phyloP scores from a whole-genome alignment of 2,888 invertebrate species.

The Neoaliturus tenellus region DNA sequence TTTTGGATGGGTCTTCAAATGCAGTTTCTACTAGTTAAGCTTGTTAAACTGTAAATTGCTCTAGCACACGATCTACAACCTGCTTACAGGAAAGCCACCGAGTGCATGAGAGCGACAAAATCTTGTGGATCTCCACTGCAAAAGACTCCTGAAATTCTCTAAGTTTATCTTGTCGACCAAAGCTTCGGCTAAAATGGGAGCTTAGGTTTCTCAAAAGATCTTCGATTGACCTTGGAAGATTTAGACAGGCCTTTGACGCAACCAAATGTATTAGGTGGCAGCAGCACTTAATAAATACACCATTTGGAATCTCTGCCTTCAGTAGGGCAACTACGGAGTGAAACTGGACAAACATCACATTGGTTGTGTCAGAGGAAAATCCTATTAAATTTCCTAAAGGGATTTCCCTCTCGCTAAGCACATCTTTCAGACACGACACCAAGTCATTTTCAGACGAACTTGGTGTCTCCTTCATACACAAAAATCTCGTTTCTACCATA shows the following conservation, averaged over 20 bases:
- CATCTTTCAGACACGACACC: neutral
- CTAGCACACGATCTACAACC: neutral
- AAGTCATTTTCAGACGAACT: conserved; percentile 19
- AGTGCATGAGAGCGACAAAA: neutral
- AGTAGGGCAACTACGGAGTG: neutral
- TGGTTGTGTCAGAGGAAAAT: conserved; percentile 33
- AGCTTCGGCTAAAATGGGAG: conserved; percentile 25
- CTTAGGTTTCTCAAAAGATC: conserved; percentile 5
- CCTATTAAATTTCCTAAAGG: conserved; percentile 1
- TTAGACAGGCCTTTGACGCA: conserved; percentile 38
- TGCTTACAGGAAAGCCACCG: conserved; percentile 38
- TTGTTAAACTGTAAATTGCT: conserved; percentile 3
- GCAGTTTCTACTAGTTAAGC: conserved; percentile 23
- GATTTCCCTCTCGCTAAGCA: neutral
- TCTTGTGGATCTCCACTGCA: conserved; percentile 24
- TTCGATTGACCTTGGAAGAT: neutral
- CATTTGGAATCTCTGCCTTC: neutral
- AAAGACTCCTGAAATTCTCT: conserved; percentile 35
- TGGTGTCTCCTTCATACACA: no score
- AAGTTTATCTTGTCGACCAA: neutral
- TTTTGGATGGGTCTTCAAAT: conserved; percentile 46
- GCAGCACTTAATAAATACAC: conserved; percentile 10
- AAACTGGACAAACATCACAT: conserved; percentile 8
- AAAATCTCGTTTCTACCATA: neutral
- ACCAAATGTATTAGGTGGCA: conserved; percentile 49